These are phyloP conservation scores for Lysiphlebus fabarum DNA, from an alignment of 1,140 invertebrate genomes.

Conservation along the genomic window DNA sequence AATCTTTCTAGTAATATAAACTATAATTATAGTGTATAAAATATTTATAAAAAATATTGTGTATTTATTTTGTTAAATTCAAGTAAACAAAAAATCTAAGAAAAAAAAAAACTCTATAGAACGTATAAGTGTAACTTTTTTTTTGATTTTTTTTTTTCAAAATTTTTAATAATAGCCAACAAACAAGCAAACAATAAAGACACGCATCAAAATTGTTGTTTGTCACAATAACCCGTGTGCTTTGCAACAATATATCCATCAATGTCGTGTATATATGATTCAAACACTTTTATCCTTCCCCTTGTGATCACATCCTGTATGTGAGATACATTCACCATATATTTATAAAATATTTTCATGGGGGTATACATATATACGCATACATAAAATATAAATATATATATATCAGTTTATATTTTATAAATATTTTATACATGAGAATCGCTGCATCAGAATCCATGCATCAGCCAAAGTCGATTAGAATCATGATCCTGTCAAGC, in stretches of 20 bases:
- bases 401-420: no score
- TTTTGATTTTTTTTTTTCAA: background rate
- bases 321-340: conserved; percentile 22
- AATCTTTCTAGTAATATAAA: no score
- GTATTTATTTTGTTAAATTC: background rate
- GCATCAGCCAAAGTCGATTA: no score
- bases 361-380: no score
- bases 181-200: conserved; percentile 35
- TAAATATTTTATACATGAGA: no score
- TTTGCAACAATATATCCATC: conserved; percentile 34
- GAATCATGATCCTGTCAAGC: conserved; percentile 14
- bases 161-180: conserved; percentile 18
- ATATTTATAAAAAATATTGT: no score
- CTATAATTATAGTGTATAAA: no score
- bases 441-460: no score
- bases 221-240: conserved; percentile 32
- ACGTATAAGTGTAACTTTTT: background rate
- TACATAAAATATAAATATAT: no score
- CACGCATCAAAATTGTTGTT: conserved; percentile 30
- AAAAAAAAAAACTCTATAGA: background rate
- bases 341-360: background rate
- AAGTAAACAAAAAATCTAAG: conserved; percentile 4
- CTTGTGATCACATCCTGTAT: background rate
- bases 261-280: conserved; percentile 30
- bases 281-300: conserved; percentile 12